These are phyloP conservation scores for Schlechtendalia chinensis DNA, from an alignment of 1,140 invertebrate species.

Conservation along the genomic window DNA sequence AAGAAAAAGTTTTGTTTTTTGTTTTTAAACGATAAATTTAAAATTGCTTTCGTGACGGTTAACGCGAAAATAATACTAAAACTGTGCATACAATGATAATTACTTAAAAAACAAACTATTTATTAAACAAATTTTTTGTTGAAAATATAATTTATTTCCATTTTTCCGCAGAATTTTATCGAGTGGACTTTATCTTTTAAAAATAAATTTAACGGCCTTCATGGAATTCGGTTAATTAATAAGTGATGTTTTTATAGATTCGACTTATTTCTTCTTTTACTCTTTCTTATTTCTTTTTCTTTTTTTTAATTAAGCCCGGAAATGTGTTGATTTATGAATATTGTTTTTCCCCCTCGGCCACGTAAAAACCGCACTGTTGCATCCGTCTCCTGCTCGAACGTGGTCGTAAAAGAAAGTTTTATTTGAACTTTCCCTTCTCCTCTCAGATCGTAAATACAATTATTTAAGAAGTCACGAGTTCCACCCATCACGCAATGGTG, in stretches of 20 bases:
- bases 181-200: not conserved
- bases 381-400: not conserved
- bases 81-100: no score
- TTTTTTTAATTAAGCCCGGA: not conserved
- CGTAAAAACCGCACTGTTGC: slow-evolving; percentile 34
- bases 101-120: not conserved
- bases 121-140: not conserved
- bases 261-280: not conserved
- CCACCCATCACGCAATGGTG: not conserved
- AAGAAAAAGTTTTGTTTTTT: no score
- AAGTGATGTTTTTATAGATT: not conserved
- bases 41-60: no score
- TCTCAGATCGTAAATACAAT: slow-evolving; percentile 25
- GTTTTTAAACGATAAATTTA: no score
- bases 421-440: slow-evolving; percentile 30
- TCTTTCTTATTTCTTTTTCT: not conserved
- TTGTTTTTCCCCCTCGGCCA: not conserved
- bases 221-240: not conserved
- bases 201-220: not conserved
- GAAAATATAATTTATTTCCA: not conserved
- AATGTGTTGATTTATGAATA: slow-evolving; percentile 44
- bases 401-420: slow-evolving; percentile 34
- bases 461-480: slow-evolving; percentile 34
- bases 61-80: no score
- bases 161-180: no score